Percentiles rank a stretch among this genome's conserved stretches.
Conservation (phyloP, 1,140 invertebrate species). For the Pogonomyrmex californicus region DNA sequence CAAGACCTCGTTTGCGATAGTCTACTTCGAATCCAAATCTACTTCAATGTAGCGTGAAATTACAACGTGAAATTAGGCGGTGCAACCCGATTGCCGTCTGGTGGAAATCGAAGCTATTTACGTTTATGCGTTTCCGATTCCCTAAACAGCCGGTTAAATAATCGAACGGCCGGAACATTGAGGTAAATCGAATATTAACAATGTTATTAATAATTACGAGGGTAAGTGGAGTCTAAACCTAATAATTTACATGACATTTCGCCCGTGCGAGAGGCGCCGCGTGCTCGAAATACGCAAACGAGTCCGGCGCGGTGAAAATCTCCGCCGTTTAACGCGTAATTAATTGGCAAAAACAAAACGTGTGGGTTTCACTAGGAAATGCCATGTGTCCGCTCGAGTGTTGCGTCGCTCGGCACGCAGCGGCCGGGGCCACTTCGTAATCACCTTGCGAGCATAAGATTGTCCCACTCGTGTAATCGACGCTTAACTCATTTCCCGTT, state of each 20-base stretch:
- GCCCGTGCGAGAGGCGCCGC: background rate
- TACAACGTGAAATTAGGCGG: constrained; percentile 3
- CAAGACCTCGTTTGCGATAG: background rate
- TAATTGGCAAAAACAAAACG: constrained; percentile 10
- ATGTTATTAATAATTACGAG: background rate
- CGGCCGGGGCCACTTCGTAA: constrained; percentile 30
- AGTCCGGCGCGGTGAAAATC: constrained; percentile 13
- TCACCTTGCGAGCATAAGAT: constrained; percentile 48
- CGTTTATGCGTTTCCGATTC: constrained; percentile 3
- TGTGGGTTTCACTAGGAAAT: constrained; percentile 59
- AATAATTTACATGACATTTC: background rate
- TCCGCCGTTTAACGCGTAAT: constrained; percentile 21
- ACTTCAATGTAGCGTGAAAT: constrained; percentile 7
- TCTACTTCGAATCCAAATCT: background rate
- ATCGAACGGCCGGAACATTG: background rate
- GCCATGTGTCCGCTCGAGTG: constrained; percentile 8
- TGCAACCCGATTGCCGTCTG: background rate
- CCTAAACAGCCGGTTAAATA: background rate
- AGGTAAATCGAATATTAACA: background rate
- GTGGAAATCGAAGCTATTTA: constrained; percentile 22
- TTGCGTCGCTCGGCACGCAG: constrained; percentile 37
- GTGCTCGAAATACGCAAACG: background rate
- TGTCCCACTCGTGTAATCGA: constrained; percentile 54
- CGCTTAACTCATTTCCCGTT: constrained; percentile 68
- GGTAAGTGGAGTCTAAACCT: background rate